phyloP scores from a whole-genome alignment of 1,140 invertebrate genomes.

The Ladona fulva region DNA sequence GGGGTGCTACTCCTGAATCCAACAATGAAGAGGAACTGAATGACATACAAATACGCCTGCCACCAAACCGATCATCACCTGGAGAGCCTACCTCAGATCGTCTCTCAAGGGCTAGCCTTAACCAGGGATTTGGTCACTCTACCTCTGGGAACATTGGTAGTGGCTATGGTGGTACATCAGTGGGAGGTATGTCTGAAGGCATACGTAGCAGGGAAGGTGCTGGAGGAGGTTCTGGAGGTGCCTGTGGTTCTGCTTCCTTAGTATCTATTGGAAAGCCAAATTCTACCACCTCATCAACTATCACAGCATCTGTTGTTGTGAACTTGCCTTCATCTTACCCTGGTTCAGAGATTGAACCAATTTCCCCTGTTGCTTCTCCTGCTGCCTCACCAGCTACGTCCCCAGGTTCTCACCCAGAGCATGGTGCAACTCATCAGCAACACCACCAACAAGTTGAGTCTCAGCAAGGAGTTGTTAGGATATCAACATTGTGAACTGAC shows the following conservation, averaged over 20 bases:
- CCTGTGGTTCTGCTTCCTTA: slow-evolving; percentile 23
- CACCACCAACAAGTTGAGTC: slow-evolving; percentile 3
- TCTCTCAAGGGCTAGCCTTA: slow-evolving; percentile 27
- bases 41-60: slow-evolving; percentile 39
- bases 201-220: not conserved
- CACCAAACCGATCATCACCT: slow-evolving; percentile 20
- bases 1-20: slow-evolving; percentile 28
- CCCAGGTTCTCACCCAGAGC: slow-evolving; percentile 27
- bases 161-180: slow-evolving; percentile 13
- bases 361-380: slow-evolving; percentile 27
- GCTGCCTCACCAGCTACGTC: slow-evolving; percentile 26
- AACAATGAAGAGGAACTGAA: slow-evolving; percentile 39
- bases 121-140: slow-evolving; percentile 20
- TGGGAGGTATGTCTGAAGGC: slow-evolving; percentile 6
- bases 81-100: slow-evolving; percentile 26
- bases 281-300: slow-evolving; percentile 32
- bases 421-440: not conserved
- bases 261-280: slow-evolving; percentile 30
- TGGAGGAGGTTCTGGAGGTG: slow-evolving; percentile 16
- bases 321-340: slow-evolving; percentile 32
- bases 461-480: slow-evolving; percentile 25
- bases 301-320: slow-evolving; percentile 32
- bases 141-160: slow-evolving; percentile 16
- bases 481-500: slow-evolving; percentile 26
- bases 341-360: slow-evolving; percentile 30